Evolutionary conservation across 1,140 invertebrate species (phyloP).

Genomic region (Drosophila tsacasi): DNA sequence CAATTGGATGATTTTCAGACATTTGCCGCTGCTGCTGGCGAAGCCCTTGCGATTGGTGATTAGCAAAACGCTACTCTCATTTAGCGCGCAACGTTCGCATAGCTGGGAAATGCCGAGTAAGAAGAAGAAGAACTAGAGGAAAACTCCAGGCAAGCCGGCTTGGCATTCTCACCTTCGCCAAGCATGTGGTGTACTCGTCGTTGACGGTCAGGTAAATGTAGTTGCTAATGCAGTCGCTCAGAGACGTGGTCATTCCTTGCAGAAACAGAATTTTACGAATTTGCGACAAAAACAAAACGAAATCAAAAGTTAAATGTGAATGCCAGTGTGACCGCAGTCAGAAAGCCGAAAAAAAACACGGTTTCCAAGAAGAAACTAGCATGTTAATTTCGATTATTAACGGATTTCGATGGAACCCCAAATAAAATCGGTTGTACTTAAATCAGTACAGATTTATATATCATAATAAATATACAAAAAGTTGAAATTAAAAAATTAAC

Average conservation of each 20-base stretch:
- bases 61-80: conserved; percentile 52
- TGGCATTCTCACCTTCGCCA: conserved; percentile 40
- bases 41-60: conserved; percentile 35
- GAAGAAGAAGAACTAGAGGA: neutral
- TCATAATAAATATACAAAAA: neutral
- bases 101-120: conserved; percentile 24
- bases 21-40: conserved; percentile 6
- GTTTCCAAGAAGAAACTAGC: neutral
- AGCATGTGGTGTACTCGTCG: conserved; percentile 43
- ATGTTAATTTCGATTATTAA: too few species aligned
- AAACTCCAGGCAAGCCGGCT: neutral
- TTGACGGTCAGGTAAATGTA: conserved; percentile 56
- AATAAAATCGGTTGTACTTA: neutral
- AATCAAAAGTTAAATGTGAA: neutral
- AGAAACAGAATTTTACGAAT: neutral
- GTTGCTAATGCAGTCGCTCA: conserved; percentile 24
- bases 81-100: conserved; percentile 47
- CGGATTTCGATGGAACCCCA: too few species aligned
- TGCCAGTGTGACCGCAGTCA: conserved; percentile 1
- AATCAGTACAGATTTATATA: neutral
- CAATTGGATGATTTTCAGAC: neutral
- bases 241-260: conserved; percentile 23
- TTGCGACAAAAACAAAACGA: conserved; percentile 11
- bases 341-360: neutral
- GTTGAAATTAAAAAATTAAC: neutral